Evolutionary conservation across 2,113 vertebrate genomes (phyloP), one percentile per base, ranked within the genome.

Genomic region (Microcebus tavaratra): DNA sequence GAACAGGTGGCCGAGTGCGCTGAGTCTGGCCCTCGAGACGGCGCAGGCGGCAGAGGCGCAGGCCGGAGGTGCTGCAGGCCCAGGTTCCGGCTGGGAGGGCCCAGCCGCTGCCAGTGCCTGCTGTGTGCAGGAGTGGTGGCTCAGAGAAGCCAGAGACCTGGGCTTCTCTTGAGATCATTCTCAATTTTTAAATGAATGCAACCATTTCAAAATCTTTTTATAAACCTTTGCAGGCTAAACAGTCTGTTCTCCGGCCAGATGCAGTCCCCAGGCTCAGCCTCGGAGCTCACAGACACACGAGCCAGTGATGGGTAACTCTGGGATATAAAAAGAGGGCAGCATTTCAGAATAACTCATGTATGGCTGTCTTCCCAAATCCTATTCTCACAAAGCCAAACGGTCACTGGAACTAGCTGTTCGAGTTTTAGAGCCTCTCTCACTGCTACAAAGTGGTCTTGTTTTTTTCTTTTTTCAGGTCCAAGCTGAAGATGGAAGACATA

Each of bases 401-500:
- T n/a, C 3, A 2, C 13, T 86, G 14, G 11, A 5, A 10, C 39
- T 84, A 29, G 36, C 39, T 80, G 20, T 31, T 53, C 34, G 12
- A 29, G 12, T 42, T 21, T 50, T 8, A 45, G 27, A 79, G 59
- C 65, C 59, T 17, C 39, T 65, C 34, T 81, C 21, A n/a, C 34
- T 29, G 29, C n/a, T 94, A 17, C 68, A 39, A 81, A 82, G 53
- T 21, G 11, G 20, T 65, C n/a, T 65, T 96, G 20, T 65, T 21
- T 65, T 96, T 92, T 96, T 48, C 97, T 70, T 83, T 34, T 83
- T 53, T 17, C 95, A 99, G 99, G 98, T 99, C 99, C 0, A 99
- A 99, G 98, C 98, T 99, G 70, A 99, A 99, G 98, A 99, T 99
- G 99, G 99, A 99, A 98, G 99, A 99, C 95, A 99, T 99, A 97